Percentiles rank a stretch among this genome's conserved stretches.
Evolutionary conservation across 2,888 invertebrate species (phyloP).

Genomic region (Lycaena phlaeas): DNA sequence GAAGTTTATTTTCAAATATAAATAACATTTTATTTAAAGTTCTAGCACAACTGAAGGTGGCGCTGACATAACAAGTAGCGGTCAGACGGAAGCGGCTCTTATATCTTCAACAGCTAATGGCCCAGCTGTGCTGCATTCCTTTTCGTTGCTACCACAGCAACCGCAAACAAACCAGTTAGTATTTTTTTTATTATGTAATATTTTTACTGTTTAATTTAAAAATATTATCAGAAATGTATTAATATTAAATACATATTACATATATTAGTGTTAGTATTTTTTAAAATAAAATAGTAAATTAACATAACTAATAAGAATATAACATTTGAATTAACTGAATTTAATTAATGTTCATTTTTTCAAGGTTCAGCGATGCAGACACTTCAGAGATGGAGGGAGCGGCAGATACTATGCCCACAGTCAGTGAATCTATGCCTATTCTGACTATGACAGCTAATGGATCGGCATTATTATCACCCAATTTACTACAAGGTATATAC

Average conservation of each 20-base stretch:
- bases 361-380: slow-evolving; percentile 58
- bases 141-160: slow-evolving; percentile 47
- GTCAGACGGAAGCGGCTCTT: slow-evolving; percentile 49
- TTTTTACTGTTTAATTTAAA: no score
- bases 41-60: slow-evolving; percentile 64
- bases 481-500: slow-evolving; percentile 24
- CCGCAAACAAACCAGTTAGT: slow-evolving; percentile 57
- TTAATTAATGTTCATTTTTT: no score
- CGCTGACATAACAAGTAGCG: slow-evolving; percentile 59
- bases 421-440: slow-evolving; percentile 57
- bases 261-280: no score
- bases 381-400: slow-evolving; percentile 63
- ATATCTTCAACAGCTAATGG: slow-evolving; percentile 63
- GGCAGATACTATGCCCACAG: slow-evolving; percentile 54
- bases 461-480: slow-evolving; percentile 49
- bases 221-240: no score
- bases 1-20: no score
- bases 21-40: no score
- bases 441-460: slow-evolving; percentile 54
- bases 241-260: no score
- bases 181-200: no score
- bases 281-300: no score
- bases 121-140: slow-evolving; percentile 49
- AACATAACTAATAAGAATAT: no score
- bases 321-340: no score